Evolutionary conservation across 2,797 vertebrate species (phyloP).

Genomic region (Myoxocephalus aenaeus): DNA sequence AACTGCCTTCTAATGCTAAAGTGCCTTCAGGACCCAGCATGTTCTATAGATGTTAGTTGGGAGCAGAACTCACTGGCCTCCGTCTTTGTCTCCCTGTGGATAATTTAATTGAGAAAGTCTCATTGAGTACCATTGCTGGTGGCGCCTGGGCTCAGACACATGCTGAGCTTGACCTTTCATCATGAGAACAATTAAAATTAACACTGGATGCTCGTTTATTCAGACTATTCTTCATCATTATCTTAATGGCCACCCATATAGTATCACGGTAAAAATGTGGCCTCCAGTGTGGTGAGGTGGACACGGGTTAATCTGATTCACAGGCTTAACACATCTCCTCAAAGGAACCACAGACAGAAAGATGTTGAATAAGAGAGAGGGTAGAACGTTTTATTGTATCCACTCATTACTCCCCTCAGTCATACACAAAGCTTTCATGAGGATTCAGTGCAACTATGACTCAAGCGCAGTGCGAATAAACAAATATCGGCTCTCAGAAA

Average conservation of each 20-base stretch:
- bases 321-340: slow-evolving; percentile 16
- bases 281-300: background rate
- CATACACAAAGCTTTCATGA: slow-evolving; percentile 27
- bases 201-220: slow-evolving; percentile 66
- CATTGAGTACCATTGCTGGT: slow-evolving; percentile 60
- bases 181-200: slow-evolving; percentile 69
- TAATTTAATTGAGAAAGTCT: slow-evolving; percentile 74
- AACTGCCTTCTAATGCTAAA: slow-evolving; percentile 33
- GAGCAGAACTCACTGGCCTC: slow-evolving; percentile 25
- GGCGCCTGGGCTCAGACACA: slow-evolving; percentile 49
- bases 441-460: slow-evolving; percentile 27
- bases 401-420: slow-evolving; percentile 38
- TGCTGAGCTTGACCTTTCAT: slow-evolving; percentile 72
- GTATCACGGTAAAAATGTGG: slow-evolving; percentile 47
- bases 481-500: slow-evolving; percentile 32
- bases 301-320: slow-evolving; percentile 22
- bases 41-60: slow-evolving; percentile 52
- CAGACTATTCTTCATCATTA: slow-evolving; percentile 70
- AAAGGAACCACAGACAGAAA: background rate
- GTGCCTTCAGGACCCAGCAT: slow-evolving; percentile 33
- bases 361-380: slow-evolving; percentile 19
- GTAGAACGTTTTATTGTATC: slow-evolving; percentile 7
- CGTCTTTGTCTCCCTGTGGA: slow-evolving; percentile 62
- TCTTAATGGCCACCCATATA: slow-evolving; percentile 59
- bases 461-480: slow-evolving; percentile 47